Conservation (phyloP, 2,113 vertebrate genomes). For the Petrocephalus microphthalmus region DNA sequence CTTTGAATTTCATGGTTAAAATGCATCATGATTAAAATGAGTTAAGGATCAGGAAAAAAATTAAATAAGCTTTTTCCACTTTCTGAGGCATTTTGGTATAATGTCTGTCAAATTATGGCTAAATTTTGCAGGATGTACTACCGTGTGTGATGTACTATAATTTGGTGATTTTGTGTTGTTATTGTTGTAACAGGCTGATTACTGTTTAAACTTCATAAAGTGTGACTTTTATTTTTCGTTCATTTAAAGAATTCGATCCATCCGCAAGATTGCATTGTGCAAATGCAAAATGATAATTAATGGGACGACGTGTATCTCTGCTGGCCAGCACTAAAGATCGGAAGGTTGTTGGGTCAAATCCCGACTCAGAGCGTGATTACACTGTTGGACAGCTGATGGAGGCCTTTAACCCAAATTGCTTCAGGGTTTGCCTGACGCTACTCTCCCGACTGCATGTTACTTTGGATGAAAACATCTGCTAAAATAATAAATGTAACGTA, state of each 20-base stretch:
- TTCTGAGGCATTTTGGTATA: not conserved
- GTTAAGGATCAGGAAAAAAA: not conserved
- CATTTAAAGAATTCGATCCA: not conserved
- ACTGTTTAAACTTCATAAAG: not conserved
- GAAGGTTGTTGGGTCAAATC: not conserved
- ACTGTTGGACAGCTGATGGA: not conserved
- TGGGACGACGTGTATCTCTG: not conserved
- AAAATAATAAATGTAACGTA: not conserved
- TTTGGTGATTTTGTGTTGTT: not conserved
- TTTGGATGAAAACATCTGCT: not conserved
- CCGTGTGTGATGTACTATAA: too few relatives aligned
- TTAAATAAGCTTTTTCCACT: not conserved
- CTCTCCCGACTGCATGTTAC: not conserved
- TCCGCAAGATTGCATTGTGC: not conserved
- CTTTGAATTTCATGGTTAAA: not conserved
- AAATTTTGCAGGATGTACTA: not conserved
- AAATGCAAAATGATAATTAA: not conserved
- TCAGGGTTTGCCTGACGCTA: not conserved
- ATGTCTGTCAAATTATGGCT: not conserved
- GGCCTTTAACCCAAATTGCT: not conserved
- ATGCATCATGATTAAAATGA: not conserved
- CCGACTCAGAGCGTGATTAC: not conserved
- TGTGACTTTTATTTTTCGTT: not conserved
- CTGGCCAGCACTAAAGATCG: not conserved
- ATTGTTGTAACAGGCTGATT: not conserved